These are phyloP conservation scores for Sterrhoptilus dennistouni DNA, from an alignment of 2,113 vertebrate species.

Conservation along the genomic window DNA sequence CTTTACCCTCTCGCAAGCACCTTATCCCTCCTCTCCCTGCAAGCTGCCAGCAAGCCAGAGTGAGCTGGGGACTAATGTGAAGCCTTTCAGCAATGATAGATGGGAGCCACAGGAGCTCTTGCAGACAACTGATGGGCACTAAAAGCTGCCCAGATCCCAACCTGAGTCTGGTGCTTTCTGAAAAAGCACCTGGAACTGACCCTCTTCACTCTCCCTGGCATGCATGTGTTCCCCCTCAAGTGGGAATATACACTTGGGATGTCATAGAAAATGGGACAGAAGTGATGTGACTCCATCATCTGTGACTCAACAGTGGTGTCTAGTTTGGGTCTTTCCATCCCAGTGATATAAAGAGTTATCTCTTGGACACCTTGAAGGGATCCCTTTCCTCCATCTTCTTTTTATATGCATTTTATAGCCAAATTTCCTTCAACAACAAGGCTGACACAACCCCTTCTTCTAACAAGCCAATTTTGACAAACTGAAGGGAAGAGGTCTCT, in stretches of 20 bases:
- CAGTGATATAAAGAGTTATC: background rate
- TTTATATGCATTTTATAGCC: background rate
- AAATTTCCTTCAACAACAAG: background rate
- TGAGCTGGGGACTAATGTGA: fast-evolving
- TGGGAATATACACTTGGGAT: background rate
- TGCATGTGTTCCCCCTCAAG: fast-evolving
- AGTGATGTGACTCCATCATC: background rate
- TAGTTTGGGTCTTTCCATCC: background rate
- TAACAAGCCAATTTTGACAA: background rate
- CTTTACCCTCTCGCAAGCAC: background rate
- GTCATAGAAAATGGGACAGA: background rate
- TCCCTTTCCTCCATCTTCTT: background rate
- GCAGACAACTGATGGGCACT: background rate
- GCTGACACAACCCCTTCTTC: background rate
- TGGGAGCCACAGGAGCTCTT: background rate
- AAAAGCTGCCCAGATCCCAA: background rate
- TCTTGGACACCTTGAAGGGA: background rate
- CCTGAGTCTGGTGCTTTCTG: fast-evolving
- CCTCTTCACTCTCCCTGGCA: background rate
- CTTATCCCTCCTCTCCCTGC: background rate
- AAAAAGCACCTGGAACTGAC: background rate
- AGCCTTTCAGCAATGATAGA: background rate
- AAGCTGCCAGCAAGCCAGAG: background rate
- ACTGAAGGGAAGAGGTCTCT: background rate
- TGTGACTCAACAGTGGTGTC: background rate